Percentiles rank a stretch among this genome's conserved stretches.
Conservation (phyloP, 2,113 vertebrate species). For the human region DNA sequence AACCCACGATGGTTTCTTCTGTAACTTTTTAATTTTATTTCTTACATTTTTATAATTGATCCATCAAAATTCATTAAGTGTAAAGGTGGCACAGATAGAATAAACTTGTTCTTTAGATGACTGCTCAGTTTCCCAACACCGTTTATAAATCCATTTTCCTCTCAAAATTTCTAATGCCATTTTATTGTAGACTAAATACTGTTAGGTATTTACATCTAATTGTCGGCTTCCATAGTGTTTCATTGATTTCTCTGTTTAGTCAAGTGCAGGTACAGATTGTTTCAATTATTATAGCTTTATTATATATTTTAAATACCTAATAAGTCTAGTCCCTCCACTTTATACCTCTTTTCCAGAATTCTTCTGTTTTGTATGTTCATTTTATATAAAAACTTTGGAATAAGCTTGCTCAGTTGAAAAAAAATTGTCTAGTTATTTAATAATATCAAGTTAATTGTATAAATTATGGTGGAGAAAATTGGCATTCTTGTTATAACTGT, state of each 20-base stretch:
- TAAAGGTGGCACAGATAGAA: neutral
- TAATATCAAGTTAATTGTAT: neutral
- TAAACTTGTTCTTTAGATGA: neutral
- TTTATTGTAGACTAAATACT: constrained; percentile 9
- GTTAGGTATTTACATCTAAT: neutral
- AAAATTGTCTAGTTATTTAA: neutral
- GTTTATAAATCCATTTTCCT: constrained; percentile 12
- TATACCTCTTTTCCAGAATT: neutral
- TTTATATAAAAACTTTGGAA: neutral
- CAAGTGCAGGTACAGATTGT: neutral
- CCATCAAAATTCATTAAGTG: neutral
- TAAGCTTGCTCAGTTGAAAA: neutral
- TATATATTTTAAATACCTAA: neutral
- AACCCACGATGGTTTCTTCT: neutral
- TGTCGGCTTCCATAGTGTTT: neutral
- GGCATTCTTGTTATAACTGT: neutral
- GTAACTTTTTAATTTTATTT: constrained; percentile 9
- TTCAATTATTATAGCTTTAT: constrained; percentile 13
- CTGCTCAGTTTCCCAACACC: neutral
- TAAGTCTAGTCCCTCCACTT: neutral
- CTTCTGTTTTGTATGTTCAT: neutral
- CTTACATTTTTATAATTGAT: neutral
- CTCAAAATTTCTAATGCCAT: neutral
- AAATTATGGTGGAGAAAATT: neutral
- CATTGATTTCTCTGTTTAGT: neutral